Percentiles rank a stretch among this genome's conserved stretches.
Evolutionary conservation across 2,113 vertebrate genomes (phyloP).

Genomic region (Lethenteron reissneri): DNA sequence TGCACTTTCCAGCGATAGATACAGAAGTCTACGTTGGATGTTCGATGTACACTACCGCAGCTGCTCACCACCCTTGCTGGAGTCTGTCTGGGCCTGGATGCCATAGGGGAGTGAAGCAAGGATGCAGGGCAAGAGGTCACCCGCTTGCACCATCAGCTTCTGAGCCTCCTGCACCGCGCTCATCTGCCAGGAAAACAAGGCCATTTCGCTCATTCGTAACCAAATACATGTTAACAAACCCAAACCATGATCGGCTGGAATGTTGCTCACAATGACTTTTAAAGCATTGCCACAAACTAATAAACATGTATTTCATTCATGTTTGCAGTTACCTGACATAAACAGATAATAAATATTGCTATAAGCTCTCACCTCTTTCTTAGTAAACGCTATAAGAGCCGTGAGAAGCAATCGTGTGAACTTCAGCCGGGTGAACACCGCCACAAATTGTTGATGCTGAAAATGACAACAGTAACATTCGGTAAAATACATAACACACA

Average conservation of each 20-base stretch:
- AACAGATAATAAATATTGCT: no score
- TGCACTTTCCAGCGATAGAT: no score
- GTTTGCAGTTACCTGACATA: no score
- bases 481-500: no score
- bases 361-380: conserved; percentile 47
- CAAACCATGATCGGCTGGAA: no score
- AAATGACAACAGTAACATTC: conserved; percentile 7
- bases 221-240: no score
- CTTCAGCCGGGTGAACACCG: conserved; percentile 76
- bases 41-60: no score
- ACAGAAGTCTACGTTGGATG: no score
- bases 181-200: conserved; percentile 26
- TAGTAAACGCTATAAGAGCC: conserved; percentile 69
- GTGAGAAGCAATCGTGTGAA: conserved; percentile 64
- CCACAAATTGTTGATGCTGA: conserved; percentile 68
- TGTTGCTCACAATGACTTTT: no score
- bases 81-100: conserved; percentile 91
- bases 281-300: no score
- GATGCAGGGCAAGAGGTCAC: conserved; percentile 67
- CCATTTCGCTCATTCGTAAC: no score
- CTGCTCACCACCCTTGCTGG: conserved; percentile 73
- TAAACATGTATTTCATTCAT: no score
- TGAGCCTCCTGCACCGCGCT: conserved; percentile 84
- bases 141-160: conserved; percentile 73
- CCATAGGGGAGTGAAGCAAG: conserved; percentile 74